These are phyloP conservation scores for Itoplectis maculator DNA, from an alignment of 2,888 invertebrate genomes.

Conservation along the genomic window DNA sequence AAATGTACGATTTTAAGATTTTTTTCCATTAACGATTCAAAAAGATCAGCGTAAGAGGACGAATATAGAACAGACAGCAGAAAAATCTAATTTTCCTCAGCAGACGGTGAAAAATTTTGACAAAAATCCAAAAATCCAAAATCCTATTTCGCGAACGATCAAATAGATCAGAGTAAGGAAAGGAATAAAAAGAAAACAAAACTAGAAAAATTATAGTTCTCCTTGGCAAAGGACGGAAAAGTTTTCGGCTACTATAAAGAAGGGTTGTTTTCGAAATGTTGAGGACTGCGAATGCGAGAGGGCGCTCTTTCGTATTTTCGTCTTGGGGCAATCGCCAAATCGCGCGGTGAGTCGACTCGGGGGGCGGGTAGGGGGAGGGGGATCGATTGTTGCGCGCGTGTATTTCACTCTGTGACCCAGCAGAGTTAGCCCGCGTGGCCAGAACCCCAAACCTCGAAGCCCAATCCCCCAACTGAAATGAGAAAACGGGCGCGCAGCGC, in stretches of 20 bases:
- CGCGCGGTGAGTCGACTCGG: no score
- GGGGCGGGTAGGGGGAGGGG: slow-evolving; percentile 70
- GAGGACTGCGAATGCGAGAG: slow-evolving; percentile 37
- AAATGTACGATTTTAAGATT: no score
- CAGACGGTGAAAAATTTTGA: no score
- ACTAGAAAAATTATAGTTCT: background rate
- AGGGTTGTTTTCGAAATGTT: background rate
- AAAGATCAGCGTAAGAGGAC: background rate
- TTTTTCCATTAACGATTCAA: no score
- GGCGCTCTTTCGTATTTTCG: slow-evolving; percentile 48
- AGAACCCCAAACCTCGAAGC: slow-evolving; percentile 73
- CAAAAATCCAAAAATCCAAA: no score
- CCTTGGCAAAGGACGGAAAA: background rate
- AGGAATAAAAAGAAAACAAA: background rate
- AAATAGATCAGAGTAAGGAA: no score
- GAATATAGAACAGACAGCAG: no score
- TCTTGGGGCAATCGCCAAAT: slow-evolving; percentile 39
- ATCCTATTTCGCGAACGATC: no score
- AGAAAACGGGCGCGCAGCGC: slow-evolving; percentile 31
- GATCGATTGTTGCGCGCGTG: slow-evolving; percentile 76
- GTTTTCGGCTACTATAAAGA: background rate
- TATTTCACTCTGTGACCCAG: slow-evolving; percentile 70
- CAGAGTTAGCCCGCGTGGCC: slow-evolving; percentile 65
- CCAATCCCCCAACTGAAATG: slow-evolving; percentile 27
- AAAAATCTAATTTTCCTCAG: no score